A percentile compares a stretch with the other conserved stretches of the same genome.
These are phyloP conservation scores for Phoronis australis DNA, from an alignment of 2,888 invertebrate species.

Conservation along the genomic window DNA sequence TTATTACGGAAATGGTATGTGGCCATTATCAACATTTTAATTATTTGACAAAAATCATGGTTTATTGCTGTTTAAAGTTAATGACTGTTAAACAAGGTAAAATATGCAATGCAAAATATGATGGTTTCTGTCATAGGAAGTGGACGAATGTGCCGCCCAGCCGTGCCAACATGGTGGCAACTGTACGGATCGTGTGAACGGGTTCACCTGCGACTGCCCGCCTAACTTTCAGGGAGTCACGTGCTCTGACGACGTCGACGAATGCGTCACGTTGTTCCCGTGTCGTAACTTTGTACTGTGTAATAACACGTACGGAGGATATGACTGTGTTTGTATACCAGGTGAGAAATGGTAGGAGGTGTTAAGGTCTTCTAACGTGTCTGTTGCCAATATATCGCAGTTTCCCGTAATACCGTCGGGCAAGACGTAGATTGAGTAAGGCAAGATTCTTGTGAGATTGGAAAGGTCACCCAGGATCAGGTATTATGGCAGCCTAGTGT, in stretches of 20 bases:
- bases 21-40: too few relatives aligned
- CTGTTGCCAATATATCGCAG: background rate
- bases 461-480: too few relatives aligned
- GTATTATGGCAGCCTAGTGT: too few relatives aligned
- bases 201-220: conserved; percentile 72
- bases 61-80: too few relatives aligned
- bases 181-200: background rate
- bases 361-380: background rate
- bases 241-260: conserved; percentile 25
- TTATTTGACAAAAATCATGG: too few relatives aligned
- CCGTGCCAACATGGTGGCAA: background rate
- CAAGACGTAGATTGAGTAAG: too few relatives aligned
- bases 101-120: background rate
- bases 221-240: conserved; percentile 6
- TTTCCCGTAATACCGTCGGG: too few relatives aligned
- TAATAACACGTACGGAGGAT: conserved; percentile 21
- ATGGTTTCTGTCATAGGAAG: background rate
- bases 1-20: too few relatives aligned
- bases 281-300: conserved; percentile 19
- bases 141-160: background rate
- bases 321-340: conserved; percentile 19
- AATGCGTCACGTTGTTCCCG: conserved; percentile 19
- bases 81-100: too few relatives aligned
- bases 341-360: conserved; percentile 9
- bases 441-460: too few relatives aligned